Conservation (phyloP, 2,113 vertebrate species). For the Ictidomys tridecemlineatus region DNA sequence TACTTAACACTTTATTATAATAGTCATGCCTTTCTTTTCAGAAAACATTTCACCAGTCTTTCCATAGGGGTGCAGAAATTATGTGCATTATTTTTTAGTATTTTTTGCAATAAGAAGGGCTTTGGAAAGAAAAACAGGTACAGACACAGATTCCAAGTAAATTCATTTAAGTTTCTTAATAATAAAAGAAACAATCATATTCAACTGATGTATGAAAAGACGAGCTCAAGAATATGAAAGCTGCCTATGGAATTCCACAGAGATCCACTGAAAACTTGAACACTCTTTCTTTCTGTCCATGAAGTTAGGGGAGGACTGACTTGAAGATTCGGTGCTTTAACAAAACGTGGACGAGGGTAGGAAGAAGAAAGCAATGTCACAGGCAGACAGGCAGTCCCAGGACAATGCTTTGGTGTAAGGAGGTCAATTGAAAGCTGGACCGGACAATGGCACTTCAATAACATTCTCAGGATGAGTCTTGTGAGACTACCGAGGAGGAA, state of each 20-base stretch:
- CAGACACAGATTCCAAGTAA: not conserved
- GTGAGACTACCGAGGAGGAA: not conserved
- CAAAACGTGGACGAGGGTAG: not conserved
- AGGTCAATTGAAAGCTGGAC: slow-evolving; percentile 23
- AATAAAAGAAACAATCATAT: slow-evolving; percentile 57
- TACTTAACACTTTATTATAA: slow-evolving; percentile 22
- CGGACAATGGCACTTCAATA: slow-evolving; percentile 39
- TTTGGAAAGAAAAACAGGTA: not conserved
- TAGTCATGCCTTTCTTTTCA: not conserved
- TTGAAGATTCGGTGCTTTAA: slow-evolving; percentile 26
- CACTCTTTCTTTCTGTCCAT: not conserved
- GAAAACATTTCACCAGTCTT: slow-evolving; percentile 37
- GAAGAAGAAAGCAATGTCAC: slow-evolving; percentile 58
- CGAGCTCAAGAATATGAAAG: slow-evolving; percentile 6
- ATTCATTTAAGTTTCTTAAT: not conserved
- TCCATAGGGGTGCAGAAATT: slow-evolving; percentile 31
- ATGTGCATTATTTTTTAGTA: not conserved
- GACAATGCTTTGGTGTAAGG: not conserved
- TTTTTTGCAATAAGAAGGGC: slow-evolving; percentile 12
- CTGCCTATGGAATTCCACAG: slow-evolving; percentile 36
- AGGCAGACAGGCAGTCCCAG: slow-evolving; percentile 49
- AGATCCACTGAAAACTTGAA: slow-evolving; percentile 45
- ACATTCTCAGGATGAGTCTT: slow-evolving; percentile 36
- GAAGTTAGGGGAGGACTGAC: not conserved
- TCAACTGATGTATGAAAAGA: slow-evolving; percentile 22